phyloP scores from a whole-genome alignment of 2,113 vertebrate genomes.

The Cnemophilus loriae region DNA sequence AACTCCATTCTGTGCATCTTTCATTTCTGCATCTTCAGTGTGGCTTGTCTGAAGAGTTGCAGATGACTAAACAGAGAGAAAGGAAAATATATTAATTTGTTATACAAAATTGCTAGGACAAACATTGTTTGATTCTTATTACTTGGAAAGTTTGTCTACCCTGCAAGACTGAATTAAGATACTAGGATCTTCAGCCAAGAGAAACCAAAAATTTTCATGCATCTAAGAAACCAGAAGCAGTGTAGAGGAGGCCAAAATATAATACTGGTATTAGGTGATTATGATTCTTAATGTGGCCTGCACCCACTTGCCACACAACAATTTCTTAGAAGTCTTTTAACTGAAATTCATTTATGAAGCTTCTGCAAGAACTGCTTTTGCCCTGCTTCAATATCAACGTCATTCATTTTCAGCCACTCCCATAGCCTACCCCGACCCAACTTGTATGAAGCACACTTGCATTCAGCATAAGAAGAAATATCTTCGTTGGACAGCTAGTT shows the following conservation, averaged over 20 bases:
- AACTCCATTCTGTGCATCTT: conserved; percentile 61
- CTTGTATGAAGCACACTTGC: not conserved
- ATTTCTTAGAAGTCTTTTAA: not conserved
- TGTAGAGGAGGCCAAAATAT: not conserved
- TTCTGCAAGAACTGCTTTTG: not conserved
- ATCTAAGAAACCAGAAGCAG: not conserved
- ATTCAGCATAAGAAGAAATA: not conserved
- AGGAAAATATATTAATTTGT: not conserved
- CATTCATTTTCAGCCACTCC: not conserved
- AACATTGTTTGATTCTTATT: not conserved
- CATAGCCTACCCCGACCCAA: not conserved
- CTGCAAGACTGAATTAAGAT: not conserved
- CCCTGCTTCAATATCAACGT: not conserved
- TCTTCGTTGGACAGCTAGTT: not conserved
- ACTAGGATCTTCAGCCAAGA: not conserved
- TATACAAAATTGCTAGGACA: not conserved
- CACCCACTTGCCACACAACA: not conserved
- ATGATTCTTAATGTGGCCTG: rapidly evolving
- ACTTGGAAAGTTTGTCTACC: not conserved
- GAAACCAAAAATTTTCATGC: not conserved
- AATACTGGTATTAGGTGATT: not conserved
- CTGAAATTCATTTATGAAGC: not conserved
- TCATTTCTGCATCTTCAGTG: conserved; percentile 62
- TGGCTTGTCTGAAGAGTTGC: conserved; percentile 12
- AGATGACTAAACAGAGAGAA: conserved; percentile 40